Evolutionary conservation across 2,797 vertebrate species (phyloP), one percentile per base, ranked within the genome.

Genomic region (Mionectes olivaceus): DNA sequence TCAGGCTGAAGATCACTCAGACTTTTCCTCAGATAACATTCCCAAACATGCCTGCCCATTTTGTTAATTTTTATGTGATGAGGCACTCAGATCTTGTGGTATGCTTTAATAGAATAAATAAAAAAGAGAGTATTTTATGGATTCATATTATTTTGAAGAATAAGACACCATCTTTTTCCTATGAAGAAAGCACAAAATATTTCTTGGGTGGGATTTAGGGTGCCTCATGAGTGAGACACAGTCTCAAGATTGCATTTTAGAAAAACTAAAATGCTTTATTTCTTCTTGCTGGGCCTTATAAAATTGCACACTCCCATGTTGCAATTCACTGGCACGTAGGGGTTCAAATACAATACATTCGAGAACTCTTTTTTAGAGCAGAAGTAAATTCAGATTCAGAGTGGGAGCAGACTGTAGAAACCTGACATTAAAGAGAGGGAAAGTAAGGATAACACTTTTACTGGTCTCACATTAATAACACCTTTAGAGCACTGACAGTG

Each of bases 111-210:
- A 59, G 10, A 53, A 11, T 2, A 35, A 12, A 49, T 25, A 25
- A 49, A 24, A 21, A 0, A 43, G n/a, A 3, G 1, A 7, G 24
- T 47, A 7, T n/a, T 55, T 63, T 63, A 17, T 25, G 2, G 1
- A 55, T 21, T 2, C 0, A 9, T 28, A 2, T 30, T 32, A 12
- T 46, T 85, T 50, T 60, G 1, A 60, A 87, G 52, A 82, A 43
- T 9, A 55, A 0, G 1, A 67, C 55, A 19, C 4, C 1, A 5
- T n/a, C 35, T 83, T 71, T 18, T 73, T 53, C n/a, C 21, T 28
- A 7, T 59, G 17, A 69, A n/a, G 35, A 83, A 59, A 32, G 3
- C 7, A 24, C 6, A 80, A 50, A 44, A 7, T 30, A 0, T 50
- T 61, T 59, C 13, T 64, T 78, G 4, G 2, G 11, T 55, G 19